Percentiles rank a stretch among this genome's conserved stretches.
Conservation (phyloP, 2,113 vertebrate genomes). For the Pteropus alecto region DNA sequence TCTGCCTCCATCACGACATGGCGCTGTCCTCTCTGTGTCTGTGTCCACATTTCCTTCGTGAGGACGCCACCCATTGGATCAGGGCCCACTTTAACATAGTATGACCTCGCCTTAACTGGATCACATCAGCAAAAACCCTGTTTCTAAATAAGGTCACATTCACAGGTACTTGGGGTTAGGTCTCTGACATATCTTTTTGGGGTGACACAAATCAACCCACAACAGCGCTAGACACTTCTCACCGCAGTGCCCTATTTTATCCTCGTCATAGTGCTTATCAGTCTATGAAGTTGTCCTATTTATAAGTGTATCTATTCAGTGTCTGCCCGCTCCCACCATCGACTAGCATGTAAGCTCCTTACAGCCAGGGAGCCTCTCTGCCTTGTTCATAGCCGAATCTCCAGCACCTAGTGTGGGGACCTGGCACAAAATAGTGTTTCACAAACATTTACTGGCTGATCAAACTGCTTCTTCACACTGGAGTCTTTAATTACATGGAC, state of each 20-base stretch:
- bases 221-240: neutral
- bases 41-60: fast-evolving
- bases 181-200: neutral
- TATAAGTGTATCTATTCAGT: neutral
- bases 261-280: neutral
- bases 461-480: neutral
- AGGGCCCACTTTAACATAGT: neutral
- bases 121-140: neutral
- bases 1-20: neutral
- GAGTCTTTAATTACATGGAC: neutral
- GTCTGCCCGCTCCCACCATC: too few species aligned
- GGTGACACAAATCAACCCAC: neutral
- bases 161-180: neutral
- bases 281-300: too few species aligned
- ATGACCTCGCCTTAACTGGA: neutral
- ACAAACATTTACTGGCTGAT: neutral
- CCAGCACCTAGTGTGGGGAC: neutral
- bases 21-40: neutral
- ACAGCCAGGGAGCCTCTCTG: neutral
- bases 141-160: neutral
- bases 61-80: neutral
- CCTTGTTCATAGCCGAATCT: neutral
- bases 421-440: neutral
- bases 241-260: neutral
- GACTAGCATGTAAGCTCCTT: neutral